A percentile compares a stretch with the other conserved stretches of the same genome.
Evolutionary conservation across 2,113 vertebrate species (phyloP).

Genomic region (Amphiprion ocellaris): DNA sequence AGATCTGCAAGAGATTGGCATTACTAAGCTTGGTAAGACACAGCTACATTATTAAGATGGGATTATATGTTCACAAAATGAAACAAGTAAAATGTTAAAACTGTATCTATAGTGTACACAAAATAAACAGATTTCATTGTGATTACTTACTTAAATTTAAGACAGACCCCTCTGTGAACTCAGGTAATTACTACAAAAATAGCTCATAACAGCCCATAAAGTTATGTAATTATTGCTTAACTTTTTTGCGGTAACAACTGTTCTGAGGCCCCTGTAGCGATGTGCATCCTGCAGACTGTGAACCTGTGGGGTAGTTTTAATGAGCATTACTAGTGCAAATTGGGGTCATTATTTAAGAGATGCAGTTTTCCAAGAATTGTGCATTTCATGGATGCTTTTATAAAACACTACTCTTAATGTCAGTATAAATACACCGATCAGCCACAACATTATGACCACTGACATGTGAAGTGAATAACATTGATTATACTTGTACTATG

Average conservation of each 20-base stretch:
- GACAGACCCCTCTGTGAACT: not conserved
- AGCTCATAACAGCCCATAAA: not conserved
- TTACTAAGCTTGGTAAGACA: slow-evolving; percentile 86
- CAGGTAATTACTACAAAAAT: not conserved
- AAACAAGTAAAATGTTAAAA: not conserved
- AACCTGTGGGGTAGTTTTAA: not conserved
- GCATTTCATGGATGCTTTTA: not conserved
- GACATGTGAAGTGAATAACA: too few relatives aligned
- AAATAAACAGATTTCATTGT: not conserved
- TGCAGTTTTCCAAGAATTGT: not conserved
- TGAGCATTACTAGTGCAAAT: not conserved
- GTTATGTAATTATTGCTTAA: not conserved
- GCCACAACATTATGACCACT: too few relatives aligned
- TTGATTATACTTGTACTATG: too few relatives aligned
- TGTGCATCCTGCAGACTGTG: not conserved
- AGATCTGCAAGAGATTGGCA: slow-evolving; percentile 97
- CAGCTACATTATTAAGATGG: not conserved
- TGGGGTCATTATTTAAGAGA: not conserved
- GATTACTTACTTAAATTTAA: not conserved
- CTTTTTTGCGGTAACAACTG: not conserved
- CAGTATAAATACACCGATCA: too few relatives aligned
- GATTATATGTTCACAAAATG: not conserved
- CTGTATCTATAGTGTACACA: too few relatives aligned
- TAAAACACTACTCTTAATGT: not conserved
- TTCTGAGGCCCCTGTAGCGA: not conserved